phyloP scores from a whole-genome alignment of 2,113 vertebrate genomes.

The Boleophthalmus pectinirostris region DNA sequence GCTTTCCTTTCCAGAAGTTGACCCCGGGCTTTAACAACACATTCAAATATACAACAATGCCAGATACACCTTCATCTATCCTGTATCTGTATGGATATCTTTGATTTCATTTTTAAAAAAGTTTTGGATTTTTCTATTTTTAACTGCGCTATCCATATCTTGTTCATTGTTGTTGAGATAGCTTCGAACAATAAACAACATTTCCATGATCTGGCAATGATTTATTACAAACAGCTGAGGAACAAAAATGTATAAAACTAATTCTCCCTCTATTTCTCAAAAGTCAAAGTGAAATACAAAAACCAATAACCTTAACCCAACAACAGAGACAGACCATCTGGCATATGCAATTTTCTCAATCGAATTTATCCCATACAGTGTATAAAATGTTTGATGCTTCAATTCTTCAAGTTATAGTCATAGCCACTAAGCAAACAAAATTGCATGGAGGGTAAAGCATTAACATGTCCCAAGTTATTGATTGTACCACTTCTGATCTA shows the following conservation, averaged over 20 bases:
- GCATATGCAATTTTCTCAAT: slow-evolving; percentile 72
- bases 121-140: neutral
- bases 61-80: neutral
- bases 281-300: slow-evolving; percentile 67
- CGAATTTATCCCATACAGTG: slow-evolving; percentile 73
- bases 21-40: neutral
- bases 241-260: slow-evolving; percentile 65
- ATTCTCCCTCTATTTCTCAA: slow-evolving; percentile 58
- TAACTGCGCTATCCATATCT: neutral
- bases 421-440: slow-evolving; percentile 72
- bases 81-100: neutral
- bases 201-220: slow-evolving; percentile 30
- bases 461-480: slow-evolving; percentile 64
- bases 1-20: neutral
- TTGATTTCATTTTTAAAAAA: neutral
- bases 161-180: neutral
- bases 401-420: slow-evolving; percentile 70
- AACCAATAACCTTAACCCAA: slow-evolving; percentile 66
- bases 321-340: slow-evolving; percentile 83
- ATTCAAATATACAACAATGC: neutral
- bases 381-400: slow-evolving; percentile 78
- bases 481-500: slow-evolving; percentile 74
- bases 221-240: slow-evolving; percentile 71
- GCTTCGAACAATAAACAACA: neutral
- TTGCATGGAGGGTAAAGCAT: slow-evolving; percentile 57